A percentile compares a stretch with the other conserved stretches of the same genome.
Conservation (phyloP, 1,140 invertebrate species). For the Zophobas morio region DNA sequence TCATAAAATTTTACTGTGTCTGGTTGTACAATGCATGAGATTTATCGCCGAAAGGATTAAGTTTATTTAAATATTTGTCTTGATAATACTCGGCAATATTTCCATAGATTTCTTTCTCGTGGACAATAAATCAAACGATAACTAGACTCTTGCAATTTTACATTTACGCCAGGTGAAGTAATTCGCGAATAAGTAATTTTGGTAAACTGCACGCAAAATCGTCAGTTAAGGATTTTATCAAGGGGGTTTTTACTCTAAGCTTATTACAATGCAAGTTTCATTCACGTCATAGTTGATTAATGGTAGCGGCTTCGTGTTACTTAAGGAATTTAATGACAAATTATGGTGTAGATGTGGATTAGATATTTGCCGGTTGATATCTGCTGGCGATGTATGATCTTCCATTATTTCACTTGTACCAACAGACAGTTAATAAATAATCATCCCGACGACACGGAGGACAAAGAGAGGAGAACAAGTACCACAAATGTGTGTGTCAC, state of each 20-base stretch:
- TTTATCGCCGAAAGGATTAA: constrained; percentile 12
- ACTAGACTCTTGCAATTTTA: neutral
- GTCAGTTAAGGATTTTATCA: constrained; percentile 27
- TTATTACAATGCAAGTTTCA: constrained; percentile 42
- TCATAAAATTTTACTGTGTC: constrained; percentile 21
- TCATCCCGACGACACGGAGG: neutral
- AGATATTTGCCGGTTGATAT: constrained; percentile 56
- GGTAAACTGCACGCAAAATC: constrained; percentile 38
- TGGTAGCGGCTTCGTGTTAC: constrained; percentile 53
- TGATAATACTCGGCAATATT: constrained; percentile 3
- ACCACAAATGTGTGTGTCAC: neutral
- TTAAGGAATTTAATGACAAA: constrained; percentile 61
- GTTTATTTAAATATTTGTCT: constrained; percentile 29
- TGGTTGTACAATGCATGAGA: constrained; percentile 2
- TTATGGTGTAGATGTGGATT: constrained; percentile 57
- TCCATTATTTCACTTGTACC: constrained; percentile 34
- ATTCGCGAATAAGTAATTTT: constrained; percentile 22
- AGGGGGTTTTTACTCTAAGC: constrained; percentile 6
- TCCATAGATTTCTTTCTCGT: neutral
- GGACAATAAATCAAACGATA: constrained; percentile 23
- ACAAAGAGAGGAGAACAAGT: neutral
- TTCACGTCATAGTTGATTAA: constrained; percentile 58
- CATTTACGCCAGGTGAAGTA: neutral
- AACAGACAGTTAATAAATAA: constrained; percentile 43
- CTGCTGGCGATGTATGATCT: constrained; percentile 49